These are phyloP conservation scores for Acleris literana DNA, from an alignment of 2,888 invertebrate genomes.

Conservation along the genomic window DNA sequence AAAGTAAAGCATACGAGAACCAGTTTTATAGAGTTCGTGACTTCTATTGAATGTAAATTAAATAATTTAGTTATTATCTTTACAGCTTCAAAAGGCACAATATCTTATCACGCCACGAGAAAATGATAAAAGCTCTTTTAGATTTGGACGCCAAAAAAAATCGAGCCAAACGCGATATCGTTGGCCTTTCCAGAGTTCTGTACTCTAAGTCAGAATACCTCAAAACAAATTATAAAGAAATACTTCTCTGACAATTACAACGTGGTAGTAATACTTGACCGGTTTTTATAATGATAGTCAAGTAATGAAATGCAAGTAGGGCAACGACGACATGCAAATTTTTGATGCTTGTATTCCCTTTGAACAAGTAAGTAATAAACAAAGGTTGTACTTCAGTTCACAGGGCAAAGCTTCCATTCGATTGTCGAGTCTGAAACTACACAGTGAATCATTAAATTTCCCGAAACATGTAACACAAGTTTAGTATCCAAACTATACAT, in stretches of 20 bases:
- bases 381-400: too few species aligned
- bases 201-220: too few species aligned
- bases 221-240: too few species aligned
- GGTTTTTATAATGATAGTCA: conserved; percentile 10
- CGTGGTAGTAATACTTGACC: not conserved
- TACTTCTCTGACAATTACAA: too few species aligned
- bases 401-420: too few species aligned
- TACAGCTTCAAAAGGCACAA: not conserved
- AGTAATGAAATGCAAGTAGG: conserved; percentile 11
- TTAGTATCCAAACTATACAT: conserved; percentile 19
- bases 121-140: not conserved
- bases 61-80: conserved; percentile 14
- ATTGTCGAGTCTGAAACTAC: too few species aligned
- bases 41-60: conserved; percentile 30
- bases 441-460: too few species aligned
- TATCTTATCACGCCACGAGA: conserved; percentile 3
- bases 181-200: too few species aligned
- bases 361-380: too few species aligned
- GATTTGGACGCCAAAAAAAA: not conserved
- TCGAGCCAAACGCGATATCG: not conserved
- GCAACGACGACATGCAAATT: conserved; percentile 7
- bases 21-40: conserved; percentile 25
- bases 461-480: too few species aligned
- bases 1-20: conserved; percentile 25
- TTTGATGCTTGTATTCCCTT: too few species aligned